Evolutionary conservation across 2,113 vertebrate species (phyloP), one percentile per base, ranked within the genome.

Genomic region (Pterocles gutturalis): DNA sequence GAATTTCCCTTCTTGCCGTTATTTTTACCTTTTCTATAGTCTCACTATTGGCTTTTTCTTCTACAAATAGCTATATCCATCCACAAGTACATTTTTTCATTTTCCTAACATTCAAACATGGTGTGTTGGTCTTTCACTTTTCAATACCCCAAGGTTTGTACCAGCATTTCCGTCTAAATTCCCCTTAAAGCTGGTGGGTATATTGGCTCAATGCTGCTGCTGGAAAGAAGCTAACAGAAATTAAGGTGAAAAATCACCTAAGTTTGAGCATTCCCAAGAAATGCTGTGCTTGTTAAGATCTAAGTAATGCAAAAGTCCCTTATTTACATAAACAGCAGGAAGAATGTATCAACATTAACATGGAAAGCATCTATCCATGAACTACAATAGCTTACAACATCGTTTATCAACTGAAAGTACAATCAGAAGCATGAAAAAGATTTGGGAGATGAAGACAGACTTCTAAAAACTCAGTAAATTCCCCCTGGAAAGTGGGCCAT

Each of bases 401-500:
- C 6, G 13, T 36, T 95, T 71, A 84, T 29, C 48, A 89, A 38
- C 38, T 57, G n/a, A 89, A 94, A 93, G 41, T 49, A 65, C 20
- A 67, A 57, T 25, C 28, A 45, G 7, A 89, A 78, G 45, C 57
- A 82, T 0, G 1, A 89, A 92, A 90, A 90, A 46, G 2, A 65
- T 34, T 24, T 61, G 15, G 16, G 34, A 24, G 25, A 18, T 8
- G 31, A 81, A 31, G 9, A 79, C 16, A 67, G 53, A 58, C 82
- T 45, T 65, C 24, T 53, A 53, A 87, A 91, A 58, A 55, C 3
- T 29, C 38, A 69, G n/a, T 49, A 49, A 79, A 61, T 33, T 91
- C 46, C 46, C 72, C 86, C 70, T 79, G 46, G 45, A 89, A 97
- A 97, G 51, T 91, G 78, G 94, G 85, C 80, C 78, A 83, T 15